Evolutionary conservation across 2,797 vertebrate species (phyloP).

Genomic region (Acipenser oxyrinchus): DNA sequence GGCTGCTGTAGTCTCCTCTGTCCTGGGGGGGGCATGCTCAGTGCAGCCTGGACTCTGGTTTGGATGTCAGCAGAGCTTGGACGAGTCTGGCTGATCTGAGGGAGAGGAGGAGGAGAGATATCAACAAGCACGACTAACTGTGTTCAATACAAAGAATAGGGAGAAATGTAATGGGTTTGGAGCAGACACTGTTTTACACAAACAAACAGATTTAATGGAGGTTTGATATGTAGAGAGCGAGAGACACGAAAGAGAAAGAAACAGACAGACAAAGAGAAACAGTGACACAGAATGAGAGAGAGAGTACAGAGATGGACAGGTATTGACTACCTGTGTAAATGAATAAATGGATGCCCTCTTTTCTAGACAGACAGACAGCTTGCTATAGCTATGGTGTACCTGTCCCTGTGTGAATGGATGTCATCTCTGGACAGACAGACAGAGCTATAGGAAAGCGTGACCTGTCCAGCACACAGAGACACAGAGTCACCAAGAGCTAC

Average conservation of each 20-base stretch:
- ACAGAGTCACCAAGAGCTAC: neutral
- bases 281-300: too few relatives aligned
- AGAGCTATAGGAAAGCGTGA: slow-evolving; percentile 51
- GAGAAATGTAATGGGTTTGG: too few relatives aligned
- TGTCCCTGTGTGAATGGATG: too few relatives aligned
- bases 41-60: slow-evolving; percentile 59
- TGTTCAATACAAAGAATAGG: too few relatives aligned
- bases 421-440: neutral
- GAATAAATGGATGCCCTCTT: neutral
- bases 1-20: slow-evolving; percentile 65
- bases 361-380: neutral
- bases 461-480: slow-evolving; percentile 43
- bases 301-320: too few relatives aligned
- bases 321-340: too few relatives aligned
- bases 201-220: too few relatives aligned
- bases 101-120: neutral
- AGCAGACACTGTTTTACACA: too few relatives aligned
- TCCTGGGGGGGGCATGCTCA: slow-evolving; percentile 53
- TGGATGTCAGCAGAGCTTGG: slow-evolving; percentile 62
- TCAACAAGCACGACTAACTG: too few relatives aligned
- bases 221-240: too few relatives aligned
- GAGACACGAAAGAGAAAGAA: too few relatives aligned
- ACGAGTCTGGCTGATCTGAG: slow-evolving; percentile 58
- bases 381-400: neutral
- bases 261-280: neutral